phyloP scores from a whole-genome alignment of 92 coral and sea anemone genomes.

The Anthopleura xanthogrammica region DNA sequence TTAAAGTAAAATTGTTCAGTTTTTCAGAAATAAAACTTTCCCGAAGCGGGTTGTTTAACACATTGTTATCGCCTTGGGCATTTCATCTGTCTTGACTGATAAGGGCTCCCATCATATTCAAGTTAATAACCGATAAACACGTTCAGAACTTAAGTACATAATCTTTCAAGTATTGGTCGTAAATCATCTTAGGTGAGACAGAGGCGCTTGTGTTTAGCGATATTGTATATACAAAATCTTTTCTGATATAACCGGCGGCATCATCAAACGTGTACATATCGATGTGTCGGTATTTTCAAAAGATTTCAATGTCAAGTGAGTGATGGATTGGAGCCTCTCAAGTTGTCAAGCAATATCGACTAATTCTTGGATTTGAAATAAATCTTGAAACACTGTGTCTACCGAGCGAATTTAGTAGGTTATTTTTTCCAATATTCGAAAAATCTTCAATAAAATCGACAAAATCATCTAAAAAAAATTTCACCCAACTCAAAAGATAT shows the following conservation, averaged over 20 bases:
- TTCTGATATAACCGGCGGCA: neutral
- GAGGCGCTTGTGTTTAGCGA: neutral
- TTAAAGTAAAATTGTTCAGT: neutral
- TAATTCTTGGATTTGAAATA: neutral
- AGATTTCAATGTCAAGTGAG: neutral
- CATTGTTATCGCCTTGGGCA: neutral
- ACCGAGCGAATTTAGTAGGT: no score
- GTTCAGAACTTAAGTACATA: neutral
- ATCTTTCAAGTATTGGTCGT: neutral
- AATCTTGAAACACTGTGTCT: neutral
- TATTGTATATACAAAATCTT: neutral
- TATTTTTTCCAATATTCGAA: no score
- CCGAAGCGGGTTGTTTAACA: neutral
- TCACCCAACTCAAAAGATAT: no score
- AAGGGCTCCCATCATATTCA: neutral
- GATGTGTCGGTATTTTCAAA: neutral
- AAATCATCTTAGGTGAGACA: neutral
- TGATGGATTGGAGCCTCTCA: neutral
- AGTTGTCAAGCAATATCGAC: neutral
- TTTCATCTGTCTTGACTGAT: neutral
- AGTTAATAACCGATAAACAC: conserved; percentile 1
- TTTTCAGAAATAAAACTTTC: neutral
- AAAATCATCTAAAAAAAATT: no score
- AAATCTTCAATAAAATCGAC: no score
- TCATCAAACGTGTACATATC: neutral